Evolutionary conservation across 2,888 invertebrate species (phyloP).

Genomic region (Hyppa rectilinea): DNA sequence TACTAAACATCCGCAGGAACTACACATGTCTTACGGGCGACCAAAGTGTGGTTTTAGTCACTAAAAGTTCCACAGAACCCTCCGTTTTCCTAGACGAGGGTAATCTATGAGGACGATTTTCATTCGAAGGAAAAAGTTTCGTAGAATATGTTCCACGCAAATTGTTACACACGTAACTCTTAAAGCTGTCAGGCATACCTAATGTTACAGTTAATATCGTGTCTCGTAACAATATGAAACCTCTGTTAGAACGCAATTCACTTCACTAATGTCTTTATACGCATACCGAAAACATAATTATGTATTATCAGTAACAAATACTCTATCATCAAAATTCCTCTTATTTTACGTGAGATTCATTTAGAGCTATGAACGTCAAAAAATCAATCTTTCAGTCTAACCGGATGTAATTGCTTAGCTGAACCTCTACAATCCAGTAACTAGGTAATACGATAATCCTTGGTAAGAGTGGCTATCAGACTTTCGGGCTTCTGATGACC

Average conservation of each 20-base stretch:
- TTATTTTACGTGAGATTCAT: conserved; percentile 13
- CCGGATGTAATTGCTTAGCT: too few relatives aligned
- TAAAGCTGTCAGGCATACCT: not conserved
- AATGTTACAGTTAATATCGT: not conserved
- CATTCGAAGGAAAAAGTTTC: too few relatives aligned
- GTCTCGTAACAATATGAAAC: not conserved
- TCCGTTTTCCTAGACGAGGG: too few relatives aligned
- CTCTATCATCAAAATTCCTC: conserved; percentile 9
- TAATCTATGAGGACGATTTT: not conserved
- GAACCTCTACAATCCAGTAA: too few relatives aligned
- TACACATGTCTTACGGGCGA: not conserved
- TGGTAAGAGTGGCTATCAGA: too few relatives aligned
- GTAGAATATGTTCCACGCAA: not conserved
- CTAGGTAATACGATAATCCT: too few relatives aligned
- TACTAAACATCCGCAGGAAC: too few relatives aligned
- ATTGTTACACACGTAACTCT: not conserved
- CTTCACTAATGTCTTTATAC: not conserved
- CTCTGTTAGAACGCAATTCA: not conserved
- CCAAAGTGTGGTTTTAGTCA: not conserved
- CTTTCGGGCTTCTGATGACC: too few relatives aligned
- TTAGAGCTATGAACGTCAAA: too few relatives aligned
- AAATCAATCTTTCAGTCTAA: too few relatives aligned
- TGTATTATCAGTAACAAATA: too few relatives aligned
- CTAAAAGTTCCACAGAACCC: not conserved
- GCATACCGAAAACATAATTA: not conserved